A percentile compares a stretch with the other conserved stretches of the same genome.
These are phyloP conservation scores for Balanococcus diminutus DNA, from an alignment of 2,888 invertebrate genomes.

Conservation along the genomic window DNA sequence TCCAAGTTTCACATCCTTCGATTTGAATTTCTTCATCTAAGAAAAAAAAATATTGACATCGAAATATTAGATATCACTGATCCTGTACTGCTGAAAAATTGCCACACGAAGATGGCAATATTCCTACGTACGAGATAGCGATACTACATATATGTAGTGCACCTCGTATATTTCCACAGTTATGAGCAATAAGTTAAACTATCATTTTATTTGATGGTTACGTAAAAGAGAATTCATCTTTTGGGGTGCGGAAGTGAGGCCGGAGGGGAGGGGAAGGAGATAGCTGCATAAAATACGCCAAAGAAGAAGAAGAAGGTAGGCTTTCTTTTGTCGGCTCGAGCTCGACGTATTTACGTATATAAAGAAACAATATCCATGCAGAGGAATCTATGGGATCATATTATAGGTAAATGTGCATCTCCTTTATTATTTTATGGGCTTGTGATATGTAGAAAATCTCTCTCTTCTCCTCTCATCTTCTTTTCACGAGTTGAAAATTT, in stretches of 20 bases:
- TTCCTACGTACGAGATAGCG: too few relatives aligned
- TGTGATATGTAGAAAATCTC: too few relatives aligned
- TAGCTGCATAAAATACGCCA: neutral
- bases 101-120: constrained; percentile 12
- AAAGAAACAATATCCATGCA: neutral
- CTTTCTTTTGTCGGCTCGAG: constrained; percentile 16
- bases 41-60: neutral
- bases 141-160: neutral
- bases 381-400: neutral
- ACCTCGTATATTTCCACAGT: constrained; percentile 30
- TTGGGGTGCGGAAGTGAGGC: neutral
- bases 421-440: too few relatives aligned
- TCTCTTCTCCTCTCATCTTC: too few relatives aligned
- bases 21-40: neutral
- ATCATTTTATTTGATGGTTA: constrained; percentile 53
- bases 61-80: constrained; percentile 14
- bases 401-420: neutral
- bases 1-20: neutral
- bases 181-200: constrained; percentile 54
- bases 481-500: too few relatives aligned
- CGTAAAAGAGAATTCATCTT: neutral
- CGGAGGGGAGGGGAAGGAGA: neutral
- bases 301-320: too few relatives aligned
- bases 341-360: neutral
- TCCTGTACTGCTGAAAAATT: neutral